Evolutionary conservation across 1,140 invertebrate genomes (phyloP).

Genomic region (Meloidogyne floridensis): DNA sequence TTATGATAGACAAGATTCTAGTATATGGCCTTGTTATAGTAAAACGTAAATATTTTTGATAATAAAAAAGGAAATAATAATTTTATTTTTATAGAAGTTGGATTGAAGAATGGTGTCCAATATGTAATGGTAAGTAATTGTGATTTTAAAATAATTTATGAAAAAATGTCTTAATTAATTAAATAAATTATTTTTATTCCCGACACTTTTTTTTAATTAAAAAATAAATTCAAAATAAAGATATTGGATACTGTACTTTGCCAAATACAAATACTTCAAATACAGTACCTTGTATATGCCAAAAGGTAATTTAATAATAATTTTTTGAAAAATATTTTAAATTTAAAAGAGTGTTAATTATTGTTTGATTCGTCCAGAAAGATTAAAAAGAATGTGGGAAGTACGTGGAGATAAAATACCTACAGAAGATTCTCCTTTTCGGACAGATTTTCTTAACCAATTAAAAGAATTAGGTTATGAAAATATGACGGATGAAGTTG

Average conservation of each 20-base stretch:
- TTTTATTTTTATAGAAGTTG: constrained; percentile 39
- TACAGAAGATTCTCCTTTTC: constrained; percentile 59
- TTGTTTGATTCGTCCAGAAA: constrained; percentile 57
- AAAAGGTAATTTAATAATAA: constrained; percentile 43
- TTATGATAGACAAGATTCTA: constrained; percentile 60
- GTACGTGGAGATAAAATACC: constrained; percentile 60
- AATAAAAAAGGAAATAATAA: not conserved
- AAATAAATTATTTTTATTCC: too few species aligned
- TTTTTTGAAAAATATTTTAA: not conserved
- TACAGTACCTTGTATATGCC: constrained; percentile 57
- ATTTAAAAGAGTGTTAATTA: constrained; percentile 54
- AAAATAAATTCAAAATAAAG: constrained; percentile 10
- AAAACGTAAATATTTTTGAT: constrained; percentile 38
- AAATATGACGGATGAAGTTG: constrained; percentile 59
- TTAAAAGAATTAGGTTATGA: constrained; percentile 52
- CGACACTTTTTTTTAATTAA: not conserved
- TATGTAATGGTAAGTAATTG: constrained; percentile 50
- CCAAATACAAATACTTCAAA: constrained; percentile 54
- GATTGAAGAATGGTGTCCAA: constrained; percentile 41
- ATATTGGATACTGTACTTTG: constrained; percentile 64
- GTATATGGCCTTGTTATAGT: constrained; percentile 62
- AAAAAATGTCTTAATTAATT: too few species aligned
- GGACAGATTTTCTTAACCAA: constrained; percentile 51
- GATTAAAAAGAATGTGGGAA: constrained; percentile 62
- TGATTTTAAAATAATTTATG: not conserved